A percentile compares a stretch with the other conserved stretches of the same genome.
Evolutionary conservation across 2,888 invertebrate genomes (phyloP).

Genomic region (Sinohyriopsis cumingii): DNA sequence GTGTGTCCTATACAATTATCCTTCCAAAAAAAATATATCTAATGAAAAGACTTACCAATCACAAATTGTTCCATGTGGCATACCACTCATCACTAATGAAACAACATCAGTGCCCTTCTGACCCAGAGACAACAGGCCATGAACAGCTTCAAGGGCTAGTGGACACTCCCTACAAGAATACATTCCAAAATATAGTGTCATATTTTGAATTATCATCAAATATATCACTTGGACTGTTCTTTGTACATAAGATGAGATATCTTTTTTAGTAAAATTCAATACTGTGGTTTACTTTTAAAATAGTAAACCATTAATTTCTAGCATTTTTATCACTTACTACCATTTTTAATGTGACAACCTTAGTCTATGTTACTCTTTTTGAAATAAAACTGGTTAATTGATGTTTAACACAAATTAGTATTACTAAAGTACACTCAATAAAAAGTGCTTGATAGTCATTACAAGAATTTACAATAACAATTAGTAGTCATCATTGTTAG

Average conservation of each 20-base stretch:
- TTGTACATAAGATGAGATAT: not conserved
- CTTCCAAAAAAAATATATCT: too few species aligned
- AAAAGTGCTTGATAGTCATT: too few species aligned
- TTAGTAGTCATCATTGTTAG: too few species aligned
- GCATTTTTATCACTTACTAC: not conserved
- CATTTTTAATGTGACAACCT: too few species aligned
- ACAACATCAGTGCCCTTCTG: constrained; percentile 84
- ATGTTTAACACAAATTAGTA: too few species aligned
- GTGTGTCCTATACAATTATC: too few species aligned
- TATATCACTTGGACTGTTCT: too few species aligned
- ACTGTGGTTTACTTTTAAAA: not conserved
- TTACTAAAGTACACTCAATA: too few species aligned
- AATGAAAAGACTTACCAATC: constrained; percentile 73
- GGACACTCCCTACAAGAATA: constrained; percentile 78
- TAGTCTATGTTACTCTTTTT: too few species aligned
- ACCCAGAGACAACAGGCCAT: constrained; percentile 81
- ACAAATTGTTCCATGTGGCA: constrained; percentile 70
- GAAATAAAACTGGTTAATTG: too few species aligned
- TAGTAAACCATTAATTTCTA: not conserved
- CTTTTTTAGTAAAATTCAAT: not conserved
- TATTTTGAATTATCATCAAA: not conserved
- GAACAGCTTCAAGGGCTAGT: constrained; percentile 83
- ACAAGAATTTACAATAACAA: too few species aligned
- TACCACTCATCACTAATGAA: constrained; percentile 79
- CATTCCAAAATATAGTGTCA: not conserved